Evolutionary conservation across 2,113 vertebrate species (phyloP).

Genomic region (Myotis yumanensis): DNA sequence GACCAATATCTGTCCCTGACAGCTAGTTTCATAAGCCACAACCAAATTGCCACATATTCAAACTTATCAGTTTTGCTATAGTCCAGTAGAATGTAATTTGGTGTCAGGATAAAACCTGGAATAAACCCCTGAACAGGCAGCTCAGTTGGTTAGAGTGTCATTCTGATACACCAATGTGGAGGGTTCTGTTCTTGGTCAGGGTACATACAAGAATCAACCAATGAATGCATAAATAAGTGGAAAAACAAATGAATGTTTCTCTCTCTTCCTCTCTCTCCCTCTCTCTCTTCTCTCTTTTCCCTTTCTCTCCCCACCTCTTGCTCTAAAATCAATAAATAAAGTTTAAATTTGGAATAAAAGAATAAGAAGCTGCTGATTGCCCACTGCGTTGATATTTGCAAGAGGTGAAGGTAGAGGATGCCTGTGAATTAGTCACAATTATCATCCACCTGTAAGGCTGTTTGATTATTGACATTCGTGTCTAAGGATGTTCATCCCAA

Average conservation of each 20-base stretch:
- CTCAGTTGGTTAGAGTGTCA: background rate
- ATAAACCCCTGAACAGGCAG: background rate
- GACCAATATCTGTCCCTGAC: background rate
- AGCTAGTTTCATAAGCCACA: background rate
- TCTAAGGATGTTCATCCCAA: background rate
- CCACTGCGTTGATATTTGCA: background rate
- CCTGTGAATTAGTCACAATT: background rate
- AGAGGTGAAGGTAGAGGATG: background rate
- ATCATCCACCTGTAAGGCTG: background rate
- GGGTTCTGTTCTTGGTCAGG: background rate
- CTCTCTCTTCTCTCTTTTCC: too few species aligned
- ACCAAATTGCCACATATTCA: conserved; percentile 2
- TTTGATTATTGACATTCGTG: background rate
- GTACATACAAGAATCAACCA: background rate
- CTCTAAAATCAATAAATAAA: background rate
- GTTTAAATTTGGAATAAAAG: background rate
- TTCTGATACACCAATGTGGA: background rate
- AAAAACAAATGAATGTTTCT: background rate
- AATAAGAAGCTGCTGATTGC: background rate
- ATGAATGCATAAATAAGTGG: background rate
- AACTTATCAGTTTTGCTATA: background rate
- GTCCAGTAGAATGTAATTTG: background rate
- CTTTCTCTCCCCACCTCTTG: background rate
- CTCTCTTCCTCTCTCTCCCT: background rate
- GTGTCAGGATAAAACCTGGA: background rate